phyloP scores from a whole-genome alignment of 2,113 vertebrate species.

The Rhinogobius similis region DNA sequence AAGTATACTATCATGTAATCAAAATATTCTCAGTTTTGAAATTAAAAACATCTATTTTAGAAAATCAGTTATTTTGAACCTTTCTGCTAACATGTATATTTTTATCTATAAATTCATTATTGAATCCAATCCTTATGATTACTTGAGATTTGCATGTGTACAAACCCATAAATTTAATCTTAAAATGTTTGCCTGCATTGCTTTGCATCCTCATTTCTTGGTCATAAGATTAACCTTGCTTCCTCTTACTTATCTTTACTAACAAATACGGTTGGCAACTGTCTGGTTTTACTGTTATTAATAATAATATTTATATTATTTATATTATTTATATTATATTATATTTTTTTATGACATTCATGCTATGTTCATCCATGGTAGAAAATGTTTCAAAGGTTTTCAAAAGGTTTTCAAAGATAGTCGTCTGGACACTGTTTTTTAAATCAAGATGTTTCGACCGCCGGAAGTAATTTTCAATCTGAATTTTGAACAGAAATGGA shows the following conservation, averaged over 20 bases:
- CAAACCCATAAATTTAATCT: background rate
- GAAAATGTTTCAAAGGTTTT: no score
- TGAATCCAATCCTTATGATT: background rate
- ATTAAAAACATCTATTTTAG: background rate
- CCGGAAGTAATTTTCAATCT: no score
- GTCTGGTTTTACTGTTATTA: constrained; percentile 63
- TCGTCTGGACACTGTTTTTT: no score
- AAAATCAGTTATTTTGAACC: background rate
- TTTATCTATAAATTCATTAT: background rate
- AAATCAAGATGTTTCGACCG: no score
- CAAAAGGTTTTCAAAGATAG: no score
- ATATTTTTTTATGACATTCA: background rate
- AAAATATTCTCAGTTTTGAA: background rate
- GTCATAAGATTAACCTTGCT: background rate
- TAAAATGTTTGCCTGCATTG: background rate
- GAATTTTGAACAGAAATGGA: no score
- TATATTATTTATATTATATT: background rate
- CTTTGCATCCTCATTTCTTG: constrained; percentile 1
- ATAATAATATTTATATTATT: constrained; percentile 64
- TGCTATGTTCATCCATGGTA: background rate
- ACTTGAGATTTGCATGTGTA: background rate
- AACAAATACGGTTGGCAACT: background rate
- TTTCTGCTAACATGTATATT: background rate
- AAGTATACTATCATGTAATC: constrained; percentile 72
- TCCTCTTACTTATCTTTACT: background rate